Base-by-base conservation (phyloP, 1,140 invertebrate species). In the Bursaphelenchus mucronatus region DNA sequence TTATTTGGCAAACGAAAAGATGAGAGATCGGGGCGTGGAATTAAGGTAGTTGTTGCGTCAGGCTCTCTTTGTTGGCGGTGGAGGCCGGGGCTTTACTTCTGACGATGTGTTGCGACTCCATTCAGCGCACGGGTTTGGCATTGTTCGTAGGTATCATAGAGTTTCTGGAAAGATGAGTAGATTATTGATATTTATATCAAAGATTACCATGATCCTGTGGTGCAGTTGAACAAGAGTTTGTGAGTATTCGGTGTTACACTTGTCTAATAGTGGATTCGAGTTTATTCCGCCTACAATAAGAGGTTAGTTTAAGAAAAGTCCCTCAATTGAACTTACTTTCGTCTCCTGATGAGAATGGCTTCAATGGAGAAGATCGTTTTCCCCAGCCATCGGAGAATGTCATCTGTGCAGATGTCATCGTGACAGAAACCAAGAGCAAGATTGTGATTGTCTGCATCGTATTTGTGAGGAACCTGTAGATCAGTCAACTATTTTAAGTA, bases 381-480 rank as follows among this genome's bases (percentile, higher is more conserved):
- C 70, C 70, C 70, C 70, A 72, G 8, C 70, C 70, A 56, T 72
- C 70, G 9, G 70, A 72, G 50, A 72, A 72, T 30, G 70, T 72
- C 70, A 72, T 72, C 53, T 72, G 70, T 30, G 68, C 19, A 39
- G 21, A 9, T 11, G 41, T 56, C 6, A 69, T 11, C 13, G 15
- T 41, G 11, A 40, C 30, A 30, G 30, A 30, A 30, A 30, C 30
- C 30, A 30, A 30, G 30, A 30, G 30, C 30, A 30, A 30, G 30
- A 30, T 30, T 5, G 5, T 30, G 5, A 30, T 30, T 30, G 30
- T 30, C 30, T 30, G 30, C 30, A 30, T 30, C 30, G 30, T 30
- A 30, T 30, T 30, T 30, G 30, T 30, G 30, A 30, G 30, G 30
- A 5, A 30, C 30, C 30, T 30, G 30, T 30, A 30, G 30, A 30